Evolutionary conservation across 2,888 invertebrate genomes (phyloP).

Genomic region (Torymus aiolomorphi): DNA sequence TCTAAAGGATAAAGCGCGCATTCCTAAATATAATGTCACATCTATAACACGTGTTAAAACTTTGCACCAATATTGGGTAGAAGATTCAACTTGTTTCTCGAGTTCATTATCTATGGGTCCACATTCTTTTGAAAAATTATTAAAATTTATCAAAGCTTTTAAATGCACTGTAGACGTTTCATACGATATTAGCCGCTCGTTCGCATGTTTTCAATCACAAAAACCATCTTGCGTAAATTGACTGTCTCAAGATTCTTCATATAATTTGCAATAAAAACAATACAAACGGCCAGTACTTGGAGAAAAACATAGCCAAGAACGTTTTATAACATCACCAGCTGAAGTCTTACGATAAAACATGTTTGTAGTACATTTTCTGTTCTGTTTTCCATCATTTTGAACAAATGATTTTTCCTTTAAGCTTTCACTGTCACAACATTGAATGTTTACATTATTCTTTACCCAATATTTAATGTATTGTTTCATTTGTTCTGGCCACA

Average conservation of each 20-base stretch:
- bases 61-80: slow-evolving; percentile 62
- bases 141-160: slow-evolving; percentile 25
- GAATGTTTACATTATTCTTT: slow-evolving; percentile 1
- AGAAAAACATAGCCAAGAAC: too few relatives aligned
- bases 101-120: slow-evolving; percentile 8
- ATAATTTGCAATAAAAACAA: too few relatives aligned
- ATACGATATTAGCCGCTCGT: slow-evolving; percentile 21
- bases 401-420: slow-evolving; percentile 14
- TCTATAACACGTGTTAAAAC: slow-evolving; percentile 62
- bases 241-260: too few relatives aligned
- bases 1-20: slow-evolving; percentile 61
- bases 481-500: slow-evolving; percentile 22
- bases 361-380: slow-evolving; percentile 10
- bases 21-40: slow-evolving; percentile 59
- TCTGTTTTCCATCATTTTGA: slow-evolving; percentile 9
- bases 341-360: slow-evolving; percentile 16
- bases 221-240: too few relatives aligned
- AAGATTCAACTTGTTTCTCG: slow-evolving; percentile 28
- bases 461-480: slow-evolving; percentile 17
- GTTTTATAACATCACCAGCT: slow-evolving; percentile 44
- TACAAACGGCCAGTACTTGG: too few relatives aligned
- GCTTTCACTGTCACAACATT: slow-evolving; percentile 18
- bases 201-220: too few relatives aligned
- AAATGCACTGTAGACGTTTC: slow-evolving; percentile 43
- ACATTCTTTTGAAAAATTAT: not conserved